Evolutionary conservation across 2,888 invertebrate species (phyloP), one percentile per base, ranked within the genome.

Genomic region (Cheilosia scutellata): DNA sequence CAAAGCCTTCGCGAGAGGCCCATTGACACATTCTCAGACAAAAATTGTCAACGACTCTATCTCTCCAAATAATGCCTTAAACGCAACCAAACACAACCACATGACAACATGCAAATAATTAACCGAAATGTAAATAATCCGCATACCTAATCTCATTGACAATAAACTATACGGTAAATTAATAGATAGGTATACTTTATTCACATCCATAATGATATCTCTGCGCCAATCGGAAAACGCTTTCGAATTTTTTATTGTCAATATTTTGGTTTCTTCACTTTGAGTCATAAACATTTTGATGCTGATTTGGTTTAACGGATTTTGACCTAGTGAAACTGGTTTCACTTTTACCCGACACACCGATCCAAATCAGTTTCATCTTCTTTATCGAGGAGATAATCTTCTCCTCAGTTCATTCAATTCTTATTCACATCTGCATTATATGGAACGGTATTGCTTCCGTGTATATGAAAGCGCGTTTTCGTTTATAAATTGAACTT

Each of bases 311-410:
- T 51, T 72, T 60, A 74, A 47, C 33, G 58, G 65, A 57, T 76
- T 62, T 63, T 72, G 77, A 82, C 77, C 77, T 66, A 82, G 47
- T 77, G 40, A 72, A 78, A 83, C 68, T 63, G 78, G 83, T 78
- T 83, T 83, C 83, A 83, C 83, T 83, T 83, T 83, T 78, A 20
- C 68, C 65, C 25, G 51, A n/a, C 25, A 16, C 62, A 37, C 16
- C 13, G 13, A 68, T 49, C 27, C 4, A 51, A 72, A 71, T 71
- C 60, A 25, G 57, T 53, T 58, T 51, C 66, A 49, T 63, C 40
- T 75, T 62, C 25, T 53, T 29, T 29, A 9, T 40, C 37, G 42
- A 37, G 42, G n/a, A 31, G 29, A 31, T 40, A 20, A 25, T 25
- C 37, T n/a, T 40, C 13, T 13, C 11, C 20, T 16, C 29, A 7